These are phyloP conservation scores for Sinelater perroti DNA, from an alignment of 2,888 invertebrate species.

Conservation along the genomic window DNA sequence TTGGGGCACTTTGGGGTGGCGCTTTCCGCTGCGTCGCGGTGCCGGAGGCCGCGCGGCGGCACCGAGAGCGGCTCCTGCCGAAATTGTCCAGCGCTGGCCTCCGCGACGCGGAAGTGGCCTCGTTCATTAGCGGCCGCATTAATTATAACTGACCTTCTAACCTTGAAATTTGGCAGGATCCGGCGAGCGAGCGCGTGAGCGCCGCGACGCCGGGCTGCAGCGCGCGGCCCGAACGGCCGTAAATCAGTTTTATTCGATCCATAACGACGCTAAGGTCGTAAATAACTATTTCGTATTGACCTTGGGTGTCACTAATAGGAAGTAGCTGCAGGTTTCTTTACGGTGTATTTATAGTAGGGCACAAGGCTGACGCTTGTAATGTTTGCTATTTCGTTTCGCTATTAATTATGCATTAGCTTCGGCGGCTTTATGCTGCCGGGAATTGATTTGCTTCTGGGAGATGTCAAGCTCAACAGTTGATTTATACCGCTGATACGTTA, in stretches of 20 bases:
- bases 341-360: conserved; percentile 29
- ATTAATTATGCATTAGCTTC: conserved; percentile 10
- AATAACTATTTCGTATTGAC: conserved; percentile 40
- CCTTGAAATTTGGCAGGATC: conserved; percentile 20
- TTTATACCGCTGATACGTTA: too few species aligned
- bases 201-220: too few species aligned
- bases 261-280: conserved; percentile 33
- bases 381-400: conserved; percentile 8
- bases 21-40: too few species aligned
- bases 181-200: too few species aligned
- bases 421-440: too few species aligned
- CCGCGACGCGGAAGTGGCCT: conserved; percentile 20
- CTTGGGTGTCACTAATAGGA: conserved; percentile 41
- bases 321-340: conserved; percentile 32
- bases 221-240: conserved; percentile 2
- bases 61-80: not conserved
- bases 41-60: not conserved
- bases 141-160: conserved; percentile 22
- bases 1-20: too few species aligned
- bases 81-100: too few species aligned
- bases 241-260: conserved; percentile 22
- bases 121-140: not conserved
- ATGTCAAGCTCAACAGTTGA: too few species aligned
- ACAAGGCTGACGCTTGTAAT: conserved; percentile 15
- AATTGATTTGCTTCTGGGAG: too few species aligned